Base-by-base conservation (phyloP, 2,888 invertebrate species). In the Rhagophthalmus giganteus region DNA sequence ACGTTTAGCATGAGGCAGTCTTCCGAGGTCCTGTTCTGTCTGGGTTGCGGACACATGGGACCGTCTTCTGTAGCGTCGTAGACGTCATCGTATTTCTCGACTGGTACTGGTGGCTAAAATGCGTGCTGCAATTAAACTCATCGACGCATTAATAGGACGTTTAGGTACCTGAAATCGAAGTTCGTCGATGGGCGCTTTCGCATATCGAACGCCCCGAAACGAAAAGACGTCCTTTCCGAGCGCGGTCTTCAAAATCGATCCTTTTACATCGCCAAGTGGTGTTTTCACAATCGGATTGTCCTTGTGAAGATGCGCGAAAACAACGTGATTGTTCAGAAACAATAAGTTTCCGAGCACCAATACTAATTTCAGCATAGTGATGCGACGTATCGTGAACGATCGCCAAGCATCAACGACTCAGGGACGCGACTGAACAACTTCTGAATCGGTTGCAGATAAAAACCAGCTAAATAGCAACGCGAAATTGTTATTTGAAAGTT, bases 101-200 rank as follows among this genome's bases (percentile, higher is more conserved):
- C 31, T 11, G 31, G 31, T 6, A 6, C 11, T 3, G 31, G 31
- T 12, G 34, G 13, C 42, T 15, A 35, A 41, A 37, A 26, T 44
- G 10, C 32, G 32, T 28, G 28, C 34, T 25, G 5, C 13, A 7
- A 5, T 20, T 5, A 20, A 5, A 20, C 20, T 20, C 4, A 20
- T 5, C 7, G 7, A 20, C 3, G 20, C 3, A 7, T 5, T 20
- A 20, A 20, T 20, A 5, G 12, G 5, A 8, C 28, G n/a, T 20
- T 20, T 4, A 10, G 9, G 58, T 66, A 74, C 74, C 67, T 73
- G 68, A 60, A 75, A 74, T 59, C 74, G 60, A 5, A 74, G 58
- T 20, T 74, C 72, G 9, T 68, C 63, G 1, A 71, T 54, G 0
- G 75, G 67, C 7, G 66, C 47, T 49, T 63, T 62, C 11, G 64